Conservation (phyloP, 1,140 invertebrate genomes). For the Campoletis sonorensis region DNA sequence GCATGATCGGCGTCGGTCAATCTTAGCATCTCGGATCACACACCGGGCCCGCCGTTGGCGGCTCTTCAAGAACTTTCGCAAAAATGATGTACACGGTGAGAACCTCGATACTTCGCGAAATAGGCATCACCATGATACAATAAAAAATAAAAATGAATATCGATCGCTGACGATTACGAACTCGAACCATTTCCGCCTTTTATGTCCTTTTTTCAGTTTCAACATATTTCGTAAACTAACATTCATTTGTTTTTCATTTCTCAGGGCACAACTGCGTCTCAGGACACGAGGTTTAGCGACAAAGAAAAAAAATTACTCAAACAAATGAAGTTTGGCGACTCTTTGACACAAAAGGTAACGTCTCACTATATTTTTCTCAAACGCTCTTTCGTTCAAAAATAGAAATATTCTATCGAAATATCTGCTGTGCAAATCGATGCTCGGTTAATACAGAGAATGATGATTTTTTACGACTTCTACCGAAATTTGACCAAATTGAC, state of each 20-base stretch:
- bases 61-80: slow-evolving; percentile 34
- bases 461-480: too few species aligned
- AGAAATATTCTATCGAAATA: too few species aligned
- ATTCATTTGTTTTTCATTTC: slow-evolving; percentile 57
- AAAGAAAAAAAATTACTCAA: slow-evolving; percentile 99
- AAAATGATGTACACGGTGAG: slow-evolving; percentile 78
- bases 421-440: too few species aligned
- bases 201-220: neutral
- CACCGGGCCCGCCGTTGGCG: slow-evolving; percentile 20
- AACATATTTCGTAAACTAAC: slow-evolving; percentile 12
- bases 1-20: neutral
- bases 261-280: slow-evolving; percentile 97
- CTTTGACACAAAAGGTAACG: slow-evolving; percentile 89
- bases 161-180: neutral
- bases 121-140: neutral
- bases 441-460: too few species aligned
- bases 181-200: slow-evolving; percentile 6
- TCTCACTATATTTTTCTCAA: slow-evolving; percentile 23
- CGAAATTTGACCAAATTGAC: too few species aligned
- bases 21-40: slow-evolving; percentile 24
- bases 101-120: neutral
- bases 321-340: slow-evolving; percentile 98
- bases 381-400: too few species aligned
- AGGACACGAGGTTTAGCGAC: slow-evolving; percentile 99
- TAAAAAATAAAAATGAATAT: neutral